These are phyloP conservation scores for Athalia circularis DNA, from an alignment of 2,888 invertebrate genomes.

Conservation along the genomic window DNA sequence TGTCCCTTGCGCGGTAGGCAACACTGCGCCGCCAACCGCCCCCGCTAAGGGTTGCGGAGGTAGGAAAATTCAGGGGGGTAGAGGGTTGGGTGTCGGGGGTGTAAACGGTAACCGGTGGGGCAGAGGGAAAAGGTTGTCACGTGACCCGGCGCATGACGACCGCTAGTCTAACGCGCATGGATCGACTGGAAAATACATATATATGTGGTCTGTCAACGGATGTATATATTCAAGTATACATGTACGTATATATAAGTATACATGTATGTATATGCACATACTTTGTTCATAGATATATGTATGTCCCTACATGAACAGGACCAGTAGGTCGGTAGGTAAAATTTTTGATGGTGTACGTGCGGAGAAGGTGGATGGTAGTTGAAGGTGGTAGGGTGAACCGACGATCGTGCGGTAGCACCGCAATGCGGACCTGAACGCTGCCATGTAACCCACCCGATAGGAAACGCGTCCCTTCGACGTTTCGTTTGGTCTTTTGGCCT, in stretches of 20 bases:
- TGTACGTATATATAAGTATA: constrained; percentile 1
- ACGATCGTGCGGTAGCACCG: constrained; percentile 70
- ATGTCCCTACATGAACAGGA: constrained; percentile 5
- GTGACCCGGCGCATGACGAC: constrained; percentile 62
- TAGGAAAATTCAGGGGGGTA: neutral
- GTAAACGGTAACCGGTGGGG: constrained; percentile 12
- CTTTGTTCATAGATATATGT: neutral
- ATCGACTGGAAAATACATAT: constrained; percentile 61
- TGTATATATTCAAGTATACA: constrained; percentile 37
- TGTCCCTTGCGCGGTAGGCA: constrained; percentile 67
- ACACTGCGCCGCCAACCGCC: constrained; percentile 63
- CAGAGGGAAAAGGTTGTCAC: neutral
- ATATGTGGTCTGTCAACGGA: neutral
- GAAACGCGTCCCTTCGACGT: neutral
- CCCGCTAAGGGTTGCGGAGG: constrained; percentile 33
- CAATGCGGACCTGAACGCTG: constrained; percentile 72
- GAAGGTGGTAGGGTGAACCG: constrained; percentile 57
- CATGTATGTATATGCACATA: constrained; percentile 27
- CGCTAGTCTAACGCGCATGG: constrained; percentile 66
- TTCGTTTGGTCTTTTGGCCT: constrained; percentile 8
- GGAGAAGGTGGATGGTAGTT: constrained; percentile 35
- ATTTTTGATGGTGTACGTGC: constrained; percentile 12
- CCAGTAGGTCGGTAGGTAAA: constrained; percentile 32
- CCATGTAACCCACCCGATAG: constrained; percentile 59
- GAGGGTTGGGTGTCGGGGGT: constrained; percentile 44